Evolutionary conservation across 2,113 vertebrate species (phyloP), one percentile per base, ranked within the genome.

Genomic region (Erpornis zantholeuca): DNA sequence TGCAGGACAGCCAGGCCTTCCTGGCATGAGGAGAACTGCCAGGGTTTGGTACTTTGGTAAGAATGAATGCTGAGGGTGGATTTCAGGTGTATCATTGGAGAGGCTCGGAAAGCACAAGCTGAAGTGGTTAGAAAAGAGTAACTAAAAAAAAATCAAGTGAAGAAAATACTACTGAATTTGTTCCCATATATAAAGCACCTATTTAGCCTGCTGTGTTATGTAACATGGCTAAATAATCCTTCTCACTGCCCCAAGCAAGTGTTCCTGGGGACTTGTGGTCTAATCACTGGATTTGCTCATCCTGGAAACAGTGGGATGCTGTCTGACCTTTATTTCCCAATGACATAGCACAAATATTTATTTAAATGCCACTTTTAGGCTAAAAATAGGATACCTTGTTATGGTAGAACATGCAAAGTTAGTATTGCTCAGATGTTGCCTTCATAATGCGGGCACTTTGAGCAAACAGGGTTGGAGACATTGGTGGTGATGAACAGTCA

Each of bases 291-390:
- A 54, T 86, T 90, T 86, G 56, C 54, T 94, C 25, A 71, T 88
- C 29, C 53, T 95, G 85, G 71, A 93, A 93, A 90, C 42, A 88
- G 86, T 42, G 40, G 76, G 82, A 92, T 84, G 69, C 57, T 78
- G 75, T 94, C 88, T 93, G 71, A 68, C 82, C n/a, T 92, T 92
- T 88, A 70, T 92, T 96, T 96, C 86, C 69, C 36, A 24, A 38
- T 68, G 90, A 88, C 75, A 57, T 54, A 50, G 52, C 45, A 71
- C 78, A 97, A 95, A 92, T 96, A 95, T 94, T 94, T 95, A 86
- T 90, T 92, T 92, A 78, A 88, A 91, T 86, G 33, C 7, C 22
- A 11, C 36, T 76, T 96, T 93, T 45, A 54, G 69, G 9, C 88
- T 88, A 72, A 88, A 96, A 96, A 95, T 82, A 88, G 72, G 35